Evolutionary conservation across 1,140 invertebrate species (phyloP).

Genomic region (Chironomus tepperi): DNA sequence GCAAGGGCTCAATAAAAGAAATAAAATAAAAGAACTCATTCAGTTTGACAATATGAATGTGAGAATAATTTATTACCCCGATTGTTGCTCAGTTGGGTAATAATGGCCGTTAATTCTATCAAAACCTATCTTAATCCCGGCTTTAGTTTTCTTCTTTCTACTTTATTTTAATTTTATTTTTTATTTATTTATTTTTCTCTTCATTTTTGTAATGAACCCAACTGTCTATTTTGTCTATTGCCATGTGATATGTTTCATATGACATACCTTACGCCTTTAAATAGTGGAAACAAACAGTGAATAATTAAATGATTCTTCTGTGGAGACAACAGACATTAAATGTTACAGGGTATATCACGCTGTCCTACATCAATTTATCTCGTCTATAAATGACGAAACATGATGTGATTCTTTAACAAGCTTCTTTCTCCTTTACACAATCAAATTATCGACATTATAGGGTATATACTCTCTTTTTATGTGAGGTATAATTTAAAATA

Average conservation of each 20-base stretch:
- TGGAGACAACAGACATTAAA: neutral
- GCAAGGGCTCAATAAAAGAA: no score
- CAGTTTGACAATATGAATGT: no score
- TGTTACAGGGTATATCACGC: neutral
- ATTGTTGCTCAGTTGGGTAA: slow-evolving; percentile 18
- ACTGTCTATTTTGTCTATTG: neutral
- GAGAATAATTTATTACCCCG: neutral
- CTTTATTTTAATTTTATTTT: no score
- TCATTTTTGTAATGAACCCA: neutral
- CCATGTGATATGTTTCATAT: neutral
- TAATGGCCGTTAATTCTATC: slow-evolving; percentile 22
- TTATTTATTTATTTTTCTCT: neutral
- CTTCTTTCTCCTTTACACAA: neutral
- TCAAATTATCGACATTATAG: neutral
- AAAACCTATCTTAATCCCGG: slow-evolving; percentile 10
- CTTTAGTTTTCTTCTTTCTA: neutral
- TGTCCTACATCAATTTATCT: slow-evolving; percentile 13
- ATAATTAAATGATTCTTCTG: slow-evolving; percentile 6
- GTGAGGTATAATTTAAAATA: no score
- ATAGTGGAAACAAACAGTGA: neutral
- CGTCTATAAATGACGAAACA: neutral
- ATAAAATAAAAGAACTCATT: no score
- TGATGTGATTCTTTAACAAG: neutral
- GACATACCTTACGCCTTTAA: neutral
- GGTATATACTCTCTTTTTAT: no score